Percentiles rank a stretch among this genome's conserved stretches.
Conservation (phyloP, 2,113 vertebrate genomes). For the Diadophis punctatus region DNA sequence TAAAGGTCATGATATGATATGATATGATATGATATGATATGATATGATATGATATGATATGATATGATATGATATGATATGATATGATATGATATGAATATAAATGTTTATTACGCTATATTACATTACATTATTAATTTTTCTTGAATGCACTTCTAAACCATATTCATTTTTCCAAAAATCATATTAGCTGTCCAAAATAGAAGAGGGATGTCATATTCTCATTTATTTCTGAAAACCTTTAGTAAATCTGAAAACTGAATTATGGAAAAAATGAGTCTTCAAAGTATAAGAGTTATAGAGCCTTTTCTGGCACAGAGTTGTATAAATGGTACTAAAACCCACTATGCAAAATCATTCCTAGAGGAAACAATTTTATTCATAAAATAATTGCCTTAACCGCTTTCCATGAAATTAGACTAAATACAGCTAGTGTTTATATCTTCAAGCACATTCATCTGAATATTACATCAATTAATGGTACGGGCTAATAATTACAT, state of each 20-base stretch:
- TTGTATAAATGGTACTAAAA: slow-evolving; percentile 39
- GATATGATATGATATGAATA: background rate
- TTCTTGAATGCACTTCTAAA: background rate
- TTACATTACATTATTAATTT: background rate
- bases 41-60: background rate
- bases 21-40: too few species aligned
- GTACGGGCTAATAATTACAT: background rate
- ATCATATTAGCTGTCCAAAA: slow-evolving; percentile 3
- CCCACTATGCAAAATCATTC: slow-evolving; percentile 37
- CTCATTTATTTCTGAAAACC: background rate
- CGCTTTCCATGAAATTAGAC: slow-evolving; percentile 28
- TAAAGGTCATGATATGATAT: too few species aligned
- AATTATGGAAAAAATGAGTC: too few species aligned
- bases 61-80: too few species aligned
- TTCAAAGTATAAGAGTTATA: slow-evolving; percentile 11
- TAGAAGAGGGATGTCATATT: background rate
- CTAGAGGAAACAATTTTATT: slow-evolving; percentile 37
- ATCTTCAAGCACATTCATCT: slow-evolving; percentile 19
- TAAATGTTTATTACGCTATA: background rate
- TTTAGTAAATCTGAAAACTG: background rate
- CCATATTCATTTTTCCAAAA: slow-evolving; percentile 6
- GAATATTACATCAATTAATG: background rate
- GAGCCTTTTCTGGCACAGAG: slow-evolving; percentile 23
- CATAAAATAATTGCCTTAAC: background rate
- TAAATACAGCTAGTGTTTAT: slow-evolving; percentile 26